phyloP scores from a whole-genome alignment of 2,113 vertebrate genomes.

The Scolopax mira region DNA sequence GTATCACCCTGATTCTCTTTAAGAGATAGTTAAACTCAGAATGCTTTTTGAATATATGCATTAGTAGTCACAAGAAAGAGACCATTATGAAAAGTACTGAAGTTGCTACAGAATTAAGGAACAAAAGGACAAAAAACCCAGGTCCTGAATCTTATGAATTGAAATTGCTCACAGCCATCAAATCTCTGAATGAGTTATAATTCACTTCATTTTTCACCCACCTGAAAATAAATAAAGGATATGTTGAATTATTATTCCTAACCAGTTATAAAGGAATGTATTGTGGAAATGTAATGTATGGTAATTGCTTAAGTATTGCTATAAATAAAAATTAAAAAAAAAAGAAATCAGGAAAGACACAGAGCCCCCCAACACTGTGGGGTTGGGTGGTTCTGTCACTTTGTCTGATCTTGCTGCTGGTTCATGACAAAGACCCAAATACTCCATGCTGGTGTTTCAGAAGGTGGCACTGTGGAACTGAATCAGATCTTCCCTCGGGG shows the following conservation, averaged over 20 bases:
- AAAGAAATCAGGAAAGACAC: background rate
- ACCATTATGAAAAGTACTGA: background rate
- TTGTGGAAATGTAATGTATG: background rate
- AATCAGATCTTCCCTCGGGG: background rate
- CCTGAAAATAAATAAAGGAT: background rate
- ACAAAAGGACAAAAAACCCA: background rate
- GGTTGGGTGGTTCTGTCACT: background rate
- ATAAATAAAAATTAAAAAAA: background rate
- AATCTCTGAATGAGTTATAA: background rate
- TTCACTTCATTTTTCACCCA: background rate
- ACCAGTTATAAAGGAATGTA: background rate
- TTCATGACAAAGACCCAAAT: background rate
- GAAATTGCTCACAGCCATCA: background rate
- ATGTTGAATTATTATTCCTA: background rate
- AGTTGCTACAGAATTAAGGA: background rate
- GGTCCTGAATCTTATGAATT: background rate
- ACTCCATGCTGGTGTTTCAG: background rate
- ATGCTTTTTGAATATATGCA: background rate
- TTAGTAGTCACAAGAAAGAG: background rate
- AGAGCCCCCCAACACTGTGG: background rate
- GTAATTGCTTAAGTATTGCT: background rate
- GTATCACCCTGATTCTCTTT: background rate
- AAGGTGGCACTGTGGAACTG: background rate
- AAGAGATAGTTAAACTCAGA: background rate
- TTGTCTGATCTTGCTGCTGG: background rate